A percentile compares a stretch with the other conserved stretches of the same genome.
These are phyloP conservation scores for Diglossa cyanea DNA, from an alignment of 2,797 vertebrate species.

Conservation along the genomic window DNA sequence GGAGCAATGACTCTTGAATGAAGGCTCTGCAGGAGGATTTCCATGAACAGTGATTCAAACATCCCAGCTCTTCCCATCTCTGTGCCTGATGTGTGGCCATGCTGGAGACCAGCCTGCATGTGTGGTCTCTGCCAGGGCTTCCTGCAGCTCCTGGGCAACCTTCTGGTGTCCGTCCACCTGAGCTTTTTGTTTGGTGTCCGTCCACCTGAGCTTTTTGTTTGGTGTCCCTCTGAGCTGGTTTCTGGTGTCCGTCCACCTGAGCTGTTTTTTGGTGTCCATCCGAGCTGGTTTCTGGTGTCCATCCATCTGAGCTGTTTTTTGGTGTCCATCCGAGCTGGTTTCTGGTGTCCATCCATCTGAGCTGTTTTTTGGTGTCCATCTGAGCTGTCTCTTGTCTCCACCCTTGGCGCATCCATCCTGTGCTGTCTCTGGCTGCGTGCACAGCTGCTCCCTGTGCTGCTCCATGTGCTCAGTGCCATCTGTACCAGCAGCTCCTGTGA, in stretches of 20 bases:
- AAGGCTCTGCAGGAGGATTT: neutral
- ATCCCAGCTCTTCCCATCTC: neutral
- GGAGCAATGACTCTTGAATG: neutral
- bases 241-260: neutral
- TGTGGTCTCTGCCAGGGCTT: neutral
- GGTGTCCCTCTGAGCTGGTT: neutral
- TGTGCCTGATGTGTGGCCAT: neutral
- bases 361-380: neutral
- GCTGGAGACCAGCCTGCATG: neutral
- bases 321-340: neutral
- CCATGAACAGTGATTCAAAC: neutral
- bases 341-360: too few relatives aligned
- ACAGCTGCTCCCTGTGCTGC: neutral
- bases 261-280: neutral
- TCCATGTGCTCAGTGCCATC: neutral
- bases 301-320: neutral
- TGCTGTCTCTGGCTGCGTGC: neutral
- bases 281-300: fast-evolving
- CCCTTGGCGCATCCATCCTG: neutral
- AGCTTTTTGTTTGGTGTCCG: neutral
- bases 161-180: fast-evolving
- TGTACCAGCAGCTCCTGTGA: neutral
- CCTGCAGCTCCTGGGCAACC: neutral
- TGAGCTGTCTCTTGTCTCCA: neutral
- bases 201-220: too few relatives aligned